Evolutionary conservation across 2,888 invertebrate species (phyloP).

Genomic region (Tinea trinotella): DNA sequence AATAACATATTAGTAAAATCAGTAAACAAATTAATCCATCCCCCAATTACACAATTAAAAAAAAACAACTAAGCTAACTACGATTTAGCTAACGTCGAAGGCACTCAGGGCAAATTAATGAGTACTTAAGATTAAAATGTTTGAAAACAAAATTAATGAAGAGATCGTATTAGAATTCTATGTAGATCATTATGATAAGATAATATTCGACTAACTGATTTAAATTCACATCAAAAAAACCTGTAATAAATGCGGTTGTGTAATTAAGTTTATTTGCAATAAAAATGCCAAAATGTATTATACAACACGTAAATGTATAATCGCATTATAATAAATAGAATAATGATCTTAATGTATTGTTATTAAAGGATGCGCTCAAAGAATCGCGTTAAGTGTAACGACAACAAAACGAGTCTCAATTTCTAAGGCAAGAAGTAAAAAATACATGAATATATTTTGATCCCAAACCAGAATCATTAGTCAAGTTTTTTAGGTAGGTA

Average conservation of each 20-base stretch:
- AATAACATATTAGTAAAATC: no score
- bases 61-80: no score
- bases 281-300: not conserved
- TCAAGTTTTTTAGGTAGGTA: slow-evolving; percentile 53
- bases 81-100: no score
- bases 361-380: slow-evolving; percentile 58
- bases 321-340: not conserved
- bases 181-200: slow-evolving; percentile 9
- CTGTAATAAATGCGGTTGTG: not conserved
- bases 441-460: slow-evolving; percentile 63
- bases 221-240: slow-evolving; percentile 7
- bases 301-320: not conserved
- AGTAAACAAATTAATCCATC: no score
- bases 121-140: slow-evolving; percentile 11
- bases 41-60: no score
- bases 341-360: not conserved
- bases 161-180: not conserved
- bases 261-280: not conserved
- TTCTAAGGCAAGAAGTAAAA: slow-evolving; percentile 34
- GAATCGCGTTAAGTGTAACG: slow-evolving; percentile 62
- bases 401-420: slow-evolving; percentile 45
- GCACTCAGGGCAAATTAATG: no score
- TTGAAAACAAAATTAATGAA: slow-evolving; percentile 14
- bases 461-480: slow-evolving; percentile 69
- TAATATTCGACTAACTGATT: not conserved